These are phyloP conservation scores for Otis tarda DNA, from an alignment of 2,113 vertebrate genomes.

Conservation along the genomic window DNA sequence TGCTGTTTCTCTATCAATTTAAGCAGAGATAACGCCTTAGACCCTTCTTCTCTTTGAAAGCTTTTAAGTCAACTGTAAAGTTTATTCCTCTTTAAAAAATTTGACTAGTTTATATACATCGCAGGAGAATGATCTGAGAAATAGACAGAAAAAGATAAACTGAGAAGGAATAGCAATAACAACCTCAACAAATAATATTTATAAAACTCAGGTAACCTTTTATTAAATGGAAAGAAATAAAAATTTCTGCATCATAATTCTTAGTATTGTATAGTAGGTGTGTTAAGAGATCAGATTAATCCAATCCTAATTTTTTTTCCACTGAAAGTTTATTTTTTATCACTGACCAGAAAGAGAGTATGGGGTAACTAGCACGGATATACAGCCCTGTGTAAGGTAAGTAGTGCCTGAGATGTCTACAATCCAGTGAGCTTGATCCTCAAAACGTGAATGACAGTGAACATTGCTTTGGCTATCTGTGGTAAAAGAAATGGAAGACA, in stretches of 20 bases:
- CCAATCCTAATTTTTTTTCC: not conserved
- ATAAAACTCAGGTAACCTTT: not conserved
- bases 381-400: not conserved
- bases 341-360: not conserved
- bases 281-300: not conserved
- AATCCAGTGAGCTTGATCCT: not conserved
- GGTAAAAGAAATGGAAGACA: not conserved
- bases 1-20: not conserved
- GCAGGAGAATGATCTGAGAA: not conserved
- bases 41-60: not conserved
- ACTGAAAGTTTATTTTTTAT: not conserved
- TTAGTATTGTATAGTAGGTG: accelerated
- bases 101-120: not conserved
- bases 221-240: not conserved
- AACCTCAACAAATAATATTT: not conserved
- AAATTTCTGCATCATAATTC: not conserved
- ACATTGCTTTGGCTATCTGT: not conserved
- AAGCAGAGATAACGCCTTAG: not conserved
- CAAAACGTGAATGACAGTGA: not conserved
- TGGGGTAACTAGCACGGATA: not conserved
- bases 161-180: not conserved
- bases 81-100: not conserved
- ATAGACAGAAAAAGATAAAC: not conserved
- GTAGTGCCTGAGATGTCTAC: not conserved
- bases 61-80: not conserved